Conservation (phyloP, 2,113 vertebrate genomes). For the Ifrita kowaldi region DNA sequence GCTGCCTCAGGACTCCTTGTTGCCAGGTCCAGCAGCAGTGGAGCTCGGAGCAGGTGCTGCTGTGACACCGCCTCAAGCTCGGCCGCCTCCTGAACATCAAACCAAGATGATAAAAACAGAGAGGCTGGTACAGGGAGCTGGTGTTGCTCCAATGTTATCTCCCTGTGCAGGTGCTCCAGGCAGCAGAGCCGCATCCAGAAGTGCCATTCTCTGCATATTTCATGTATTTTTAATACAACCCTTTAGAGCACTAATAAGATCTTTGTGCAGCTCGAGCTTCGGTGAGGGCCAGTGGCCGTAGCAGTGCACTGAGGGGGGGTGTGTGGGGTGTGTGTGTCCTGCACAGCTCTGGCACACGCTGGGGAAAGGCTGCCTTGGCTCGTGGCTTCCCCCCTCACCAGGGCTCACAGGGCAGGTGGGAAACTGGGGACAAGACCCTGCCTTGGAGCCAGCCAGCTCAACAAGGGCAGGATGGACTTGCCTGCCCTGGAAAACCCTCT, state of each 20-base stretch:
- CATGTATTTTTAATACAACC: not conserved
- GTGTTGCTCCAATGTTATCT: not conserved
- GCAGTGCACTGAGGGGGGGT: fast-evolving
- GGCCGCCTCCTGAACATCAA: not conserved
- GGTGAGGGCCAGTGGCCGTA: fast-evolving
- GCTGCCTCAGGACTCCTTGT: not conserved
- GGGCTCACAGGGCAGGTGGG: not conserved
- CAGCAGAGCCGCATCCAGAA: not conserved
- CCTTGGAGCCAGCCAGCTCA: not conserved
- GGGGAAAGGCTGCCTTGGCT: not conserved
- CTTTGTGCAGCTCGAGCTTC: not conserved
- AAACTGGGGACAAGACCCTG: fast-evolving
- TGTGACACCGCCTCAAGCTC: not conserved
- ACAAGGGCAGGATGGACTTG: fast-evolving
- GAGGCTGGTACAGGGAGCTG: fast-evolving
- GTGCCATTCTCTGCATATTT: not conserved
- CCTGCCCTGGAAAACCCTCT: not conserved
- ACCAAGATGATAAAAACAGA: not conserved
- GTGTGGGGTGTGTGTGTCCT: no score
- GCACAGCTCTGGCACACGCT: not conserved
- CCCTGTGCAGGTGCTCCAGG: not conserved
- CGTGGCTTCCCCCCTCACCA: fast-evolving
- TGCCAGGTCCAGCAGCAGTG: not conserved
- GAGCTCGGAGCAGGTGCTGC: not conserved
- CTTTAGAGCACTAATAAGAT: not conserved